A percentile compares a stretch with the other conserved stretches of the same genome.
phyloP scores from a whole-genome alignment of 1,140 invertebrate species.

The Plectrocnemia conspersa region DNA sequence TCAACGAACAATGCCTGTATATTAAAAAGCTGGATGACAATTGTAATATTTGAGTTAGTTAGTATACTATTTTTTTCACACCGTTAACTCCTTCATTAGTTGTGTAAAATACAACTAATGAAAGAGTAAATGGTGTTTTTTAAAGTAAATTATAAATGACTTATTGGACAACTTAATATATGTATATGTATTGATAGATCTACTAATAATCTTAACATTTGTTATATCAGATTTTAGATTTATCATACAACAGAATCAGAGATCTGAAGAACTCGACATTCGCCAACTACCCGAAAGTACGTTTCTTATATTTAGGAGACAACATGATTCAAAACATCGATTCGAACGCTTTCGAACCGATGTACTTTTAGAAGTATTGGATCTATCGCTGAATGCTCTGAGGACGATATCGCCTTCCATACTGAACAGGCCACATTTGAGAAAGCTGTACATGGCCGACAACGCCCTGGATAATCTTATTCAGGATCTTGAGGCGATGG shows the following conservation, averaged over 20 bases:
- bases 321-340: constrained; percentile 58
- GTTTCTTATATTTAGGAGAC: constrained; percentile 56
- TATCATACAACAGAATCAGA: constrained; percentile 58
- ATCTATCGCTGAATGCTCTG: constrained; percentile 57
- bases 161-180: neutral
- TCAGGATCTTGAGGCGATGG: constrained; percentile 42
- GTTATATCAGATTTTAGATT: constrained; percentile 57
- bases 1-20: too few species aligned
- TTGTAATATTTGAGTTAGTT: too few species aligned
- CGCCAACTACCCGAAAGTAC: constrained; percentile 51
- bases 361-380: constrained; percentile 52
- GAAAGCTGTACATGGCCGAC: constrained; percentile 55
- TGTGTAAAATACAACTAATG: too few species aligned
- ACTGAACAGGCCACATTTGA: constrained; percentile 53
- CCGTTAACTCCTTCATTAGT: too few species aligned
- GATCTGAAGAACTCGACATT: constrained; percentile 54
- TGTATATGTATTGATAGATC: neutral
- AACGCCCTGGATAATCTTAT: constrained; percentile 50
- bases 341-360: constrained; percentile 49
- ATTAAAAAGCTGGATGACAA: too few species aligned
- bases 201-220: constrained; percentile 21
- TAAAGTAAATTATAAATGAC: too few species aligned
- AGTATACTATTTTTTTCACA: too few species aligned
- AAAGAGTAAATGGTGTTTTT: too few species aligned
- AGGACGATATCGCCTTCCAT: constrained; percentile 51